Evolutionary conservation across 2,797 vertebrate genomes (phyloP).

Genomic region (Columba guinea): DNA sequence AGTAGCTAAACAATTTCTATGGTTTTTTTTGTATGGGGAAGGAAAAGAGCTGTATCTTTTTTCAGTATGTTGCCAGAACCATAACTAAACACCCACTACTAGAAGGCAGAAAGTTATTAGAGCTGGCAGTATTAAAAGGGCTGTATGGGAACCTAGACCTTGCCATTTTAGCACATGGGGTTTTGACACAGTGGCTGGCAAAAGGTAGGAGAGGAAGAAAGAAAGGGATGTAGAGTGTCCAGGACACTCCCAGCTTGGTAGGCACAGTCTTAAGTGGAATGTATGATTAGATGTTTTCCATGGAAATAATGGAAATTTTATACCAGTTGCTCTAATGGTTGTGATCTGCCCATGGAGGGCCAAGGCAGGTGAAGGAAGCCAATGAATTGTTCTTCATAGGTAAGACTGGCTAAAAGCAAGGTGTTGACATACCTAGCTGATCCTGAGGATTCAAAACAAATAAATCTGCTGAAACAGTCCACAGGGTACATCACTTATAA

Average conservation of each 20-base stretch:
- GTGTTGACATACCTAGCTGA: background rate
- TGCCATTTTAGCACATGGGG: background rate
- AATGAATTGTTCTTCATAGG: background rate
- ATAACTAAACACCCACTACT: background rate
- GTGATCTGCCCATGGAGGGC: background rate
- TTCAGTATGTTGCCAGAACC: background rate
- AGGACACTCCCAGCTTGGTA: background rate
- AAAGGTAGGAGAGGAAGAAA: background rate
- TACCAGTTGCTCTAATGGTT: background rate
- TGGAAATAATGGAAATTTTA: background rate
- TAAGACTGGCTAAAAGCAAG: background rate
- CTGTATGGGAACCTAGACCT: background rate
- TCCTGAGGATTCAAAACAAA: background rate
- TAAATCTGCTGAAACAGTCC: background rate
- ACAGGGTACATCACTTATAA: background rate
- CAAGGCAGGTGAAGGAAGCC: background rate
- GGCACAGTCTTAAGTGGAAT: background rate
- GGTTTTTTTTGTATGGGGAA: background rate
- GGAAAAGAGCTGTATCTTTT: background rate
- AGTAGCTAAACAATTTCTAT: background rate
- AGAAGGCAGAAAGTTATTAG: background rate
- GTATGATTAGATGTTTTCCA: background rate
- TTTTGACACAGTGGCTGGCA: background rate
- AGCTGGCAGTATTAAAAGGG: background rate
- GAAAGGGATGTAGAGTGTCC: background rate